Base-by-base conservation (phyloP, 2,888 invertebrate genomes). In the Euproctis similis region DNA sequence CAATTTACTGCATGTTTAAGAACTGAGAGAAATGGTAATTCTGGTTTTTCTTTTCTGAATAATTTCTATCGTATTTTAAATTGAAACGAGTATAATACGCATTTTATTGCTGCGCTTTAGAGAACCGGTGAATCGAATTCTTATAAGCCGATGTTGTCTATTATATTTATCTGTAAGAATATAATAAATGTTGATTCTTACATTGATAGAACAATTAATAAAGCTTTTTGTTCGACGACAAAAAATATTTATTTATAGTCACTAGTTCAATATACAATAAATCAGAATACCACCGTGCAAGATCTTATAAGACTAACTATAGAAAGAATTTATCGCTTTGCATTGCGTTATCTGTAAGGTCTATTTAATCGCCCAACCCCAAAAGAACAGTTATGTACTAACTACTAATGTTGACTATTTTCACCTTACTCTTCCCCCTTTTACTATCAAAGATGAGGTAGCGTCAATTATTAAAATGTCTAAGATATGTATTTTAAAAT, bases 41-140 rank as follows among this genome's bases (percentile, higher is more conserved):
- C 54, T 43, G 55, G 58, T 64, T 58, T n/a, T n/a, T n/a, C n/a
- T n/a, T n/a, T 64, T 34, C 28, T 39, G 55, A 55, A 62, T 56
- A 59, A 66, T 68, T 69, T 63, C 47, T 36, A 52, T 67, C 60
- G 68, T 72, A 70, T 69, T 71, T 75, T 72, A 64, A 68, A 69
- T 65, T 64, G 51, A 60, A 75, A 70, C 69, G 60, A 57, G 47
- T 48, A 30, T 77, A 74, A 75, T 70, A 62, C 58, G 68, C 62
- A 64, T 76, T 76, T 78, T 78, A 78, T 69, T 58, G 51, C 55
- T 36, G 16, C 24, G 23, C 34, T 34, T 53, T 48, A 59, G 55
- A 60, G 47, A 8, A 48, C 39, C 56, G 61, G 44, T 65, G 66
- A 72, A 73, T 68, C 64, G 59, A 54, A 65, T 60, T 68, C 50